Conservation (phyloP, 1,140 invertebrate genomes). For the Trigoniulus corallinus region DNA sequence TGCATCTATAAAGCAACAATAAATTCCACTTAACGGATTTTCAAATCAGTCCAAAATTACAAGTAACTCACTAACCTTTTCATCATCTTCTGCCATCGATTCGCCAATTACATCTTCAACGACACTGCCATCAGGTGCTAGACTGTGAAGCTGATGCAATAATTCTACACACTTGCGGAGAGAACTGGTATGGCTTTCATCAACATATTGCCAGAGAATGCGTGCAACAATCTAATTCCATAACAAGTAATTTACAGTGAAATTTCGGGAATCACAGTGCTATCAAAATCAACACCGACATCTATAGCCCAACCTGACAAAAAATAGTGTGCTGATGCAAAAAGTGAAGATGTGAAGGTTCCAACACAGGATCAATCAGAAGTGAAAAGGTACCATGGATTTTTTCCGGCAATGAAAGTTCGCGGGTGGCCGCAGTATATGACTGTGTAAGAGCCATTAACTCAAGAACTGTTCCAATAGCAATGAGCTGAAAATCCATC, state of each 20-base stretch:
- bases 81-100: slow-evolving; percentile 27
- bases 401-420: background rate
- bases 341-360: slow-evolving; percentile 41
- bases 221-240: slow-evolving; percentile 36
- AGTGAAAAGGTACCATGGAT: slow-evolving; percentile 34
- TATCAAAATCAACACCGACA: too few species aligned
- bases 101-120: slow-evolving; percentile 51
- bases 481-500: slow-evolving; percentile 42
- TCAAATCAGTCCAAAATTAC: background rate
- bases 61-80: slow-evolving; percentile 11
- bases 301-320: slow-evolving; percentile 40
- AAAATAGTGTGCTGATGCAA: slow-evolving; percentile 44
- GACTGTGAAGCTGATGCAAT: slow-evolving; percentile 49
- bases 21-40: background rate
- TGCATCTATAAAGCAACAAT: slow-evolving; percentile 23
- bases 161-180: slow-evolving; percentile 47
- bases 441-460: slow-evolving; percentile 38
- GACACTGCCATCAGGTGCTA: slow-evolving; percentile 37
- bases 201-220: slow-evolving; percentile 48
- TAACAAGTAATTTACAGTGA: too few species aligned
- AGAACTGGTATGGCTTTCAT: slow-evolving; percentile 33
- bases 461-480: slow-evolving; percentile 55
- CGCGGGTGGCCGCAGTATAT: background rate
- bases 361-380: slow-evolving; percentile 45
- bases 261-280: too few species aligned